These are phyloP conservation scores for Hozukius guyotensis DNA, from an alignment of 2,797 vertebrate genomes.

Conservation along the genomic window DNA sequence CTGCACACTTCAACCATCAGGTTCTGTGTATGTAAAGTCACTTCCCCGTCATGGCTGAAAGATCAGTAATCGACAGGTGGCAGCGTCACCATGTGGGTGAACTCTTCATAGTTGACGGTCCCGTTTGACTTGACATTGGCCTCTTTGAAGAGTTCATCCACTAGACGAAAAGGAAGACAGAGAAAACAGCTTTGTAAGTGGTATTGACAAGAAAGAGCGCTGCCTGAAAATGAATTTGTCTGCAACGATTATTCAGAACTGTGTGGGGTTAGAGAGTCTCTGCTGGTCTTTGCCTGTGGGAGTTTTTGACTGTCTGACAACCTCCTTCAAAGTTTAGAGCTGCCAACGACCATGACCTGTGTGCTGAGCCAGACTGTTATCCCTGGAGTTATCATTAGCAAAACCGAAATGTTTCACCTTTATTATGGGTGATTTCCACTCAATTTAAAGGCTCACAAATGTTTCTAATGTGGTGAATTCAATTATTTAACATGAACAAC, in stretches of 20 bases:
- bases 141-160: constrained; percentile 92
- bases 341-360: not conserved
- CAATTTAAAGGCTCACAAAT: not conserved
- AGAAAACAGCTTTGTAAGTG: not conserved
- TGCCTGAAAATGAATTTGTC: not conserved
- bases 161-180: constrained; percentile 73
- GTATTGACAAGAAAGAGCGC: not conserved
- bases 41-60: not conserved
- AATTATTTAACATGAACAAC: not conserved
- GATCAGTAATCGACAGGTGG: constrained; percentile 87
- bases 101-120: constrained; percentile 88
- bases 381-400: not conserved
- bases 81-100: constrained; percentile 86
- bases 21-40: not conserved
- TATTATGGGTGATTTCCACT: not conserved
- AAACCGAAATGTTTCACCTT: not conserved
- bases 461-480: not conserved
- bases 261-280: not conserved
- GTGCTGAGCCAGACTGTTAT: not conserved
- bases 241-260: not conserved
- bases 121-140: constrained; percentile 86
- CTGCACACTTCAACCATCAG: not conserved
- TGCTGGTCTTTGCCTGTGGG: not conserved
- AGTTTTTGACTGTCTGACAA: not conserved
- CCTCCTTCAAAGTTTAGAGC: not conserved